A percentile compares a stretch with the other conserved stretches of the same genome.
Conservation (phyloP, 2,797 vertebrate genomes). For the Ctenosaura bakeri region DNA sequence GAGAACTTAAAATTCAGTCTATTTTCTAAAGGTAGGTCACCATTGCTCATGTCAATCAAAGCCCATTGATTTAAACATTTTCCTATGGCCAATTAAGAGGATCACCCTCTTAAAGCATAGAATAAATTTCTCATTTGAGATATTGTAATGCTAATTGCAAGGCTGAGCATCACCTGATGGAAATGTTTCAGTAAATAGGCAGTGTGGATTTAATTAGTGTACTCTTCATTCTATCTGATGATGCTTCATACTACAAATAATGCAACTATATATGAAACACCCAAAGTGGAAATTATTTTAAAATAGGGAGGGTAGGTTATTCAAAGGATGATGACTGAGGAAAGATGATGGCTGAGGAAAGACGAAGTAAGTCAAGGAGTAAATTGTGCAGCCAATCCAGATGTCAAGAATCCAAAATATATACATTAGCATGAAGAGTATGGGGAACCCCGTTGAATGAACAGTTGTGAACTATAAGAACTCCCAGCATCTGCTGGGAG, state of each 20-base stretch:
- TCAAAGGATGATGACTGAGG: not conserved
- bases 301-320: too few relatives aligned
- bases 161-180: not conserved
- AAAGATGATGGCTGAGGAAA: not conserved
- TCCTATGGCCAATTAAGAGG: slow-evolving; percentile 8
- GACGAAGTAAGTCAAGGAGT: too few relatives aligned
- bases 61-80: slow-evolving; percentile 23
- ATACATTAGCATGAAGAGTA: too few relatives aligned
- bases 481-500: too few relatives aligned
- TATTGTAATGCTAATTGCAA: slow-evolving; percentile 16
- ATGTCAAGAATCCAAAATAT: too few relatives aligned
- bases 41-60: slow-evolving; percentile 16
- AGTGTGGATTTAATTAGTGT: slow-evolving; percentile 11
- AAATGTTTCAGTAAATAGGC: slow-evolving; percentile 13
- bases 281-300: not conserved
- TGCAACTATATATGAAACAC: not conserved
- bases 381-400: too few relatives aligned
- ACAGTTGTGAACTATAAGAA: too few relatives aligned
- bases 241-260: not conserved
- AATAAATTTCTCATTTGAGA: slow-evolving; percentile 21
- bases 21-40: slow-evolving; percentile 20
- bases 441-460: too few relatives aligned
- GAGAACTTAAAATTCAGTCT: slow-evolving; percentile 1
- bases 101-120: not conserved
- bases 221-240: not conserved